A percentile compares a stretch with the other conserved stretches of the same genome.
Conservation (phyloP, 2,113 vertebrate species). For the Heptranchias perlo region DNA sequence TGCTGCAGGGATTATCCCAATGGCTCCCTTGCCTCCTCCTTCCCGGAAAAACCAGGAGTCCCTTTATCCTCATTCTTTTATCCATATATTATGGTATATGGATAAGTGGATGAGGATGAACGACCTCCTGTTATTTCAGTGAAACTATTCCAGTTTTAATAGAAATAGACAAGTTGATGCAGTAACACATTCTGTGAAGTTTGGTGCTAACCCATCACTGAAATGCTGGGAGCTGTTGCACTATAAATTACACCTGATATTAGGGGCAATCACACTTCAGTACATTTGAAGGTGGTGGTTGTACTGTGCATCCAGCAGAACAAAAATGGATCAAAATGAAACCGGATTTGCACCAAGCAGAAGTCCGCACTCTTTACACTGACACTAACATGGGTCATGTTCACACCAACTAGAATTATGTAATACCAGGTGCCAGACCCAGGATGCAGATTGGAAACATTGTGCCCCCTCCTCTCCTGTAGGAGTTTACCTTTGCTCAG, state of each 20-base stretch:
- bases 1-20: not conserved
- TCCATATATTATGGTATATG: not conserved
- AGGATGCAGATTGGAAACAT: not conserved
- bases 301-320: not conserved
- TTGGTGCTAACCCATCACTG: not conserved
- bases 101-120: not conserved
- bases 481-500: not conserved
- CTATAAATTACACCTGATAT: not conserved
- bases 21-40: not conserved
- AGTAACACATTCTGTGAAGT: not conserved
- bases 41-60: not conserved
- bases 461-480: not conserved
- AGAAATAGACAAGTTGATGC: not conserved
- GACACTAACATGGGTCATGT: not conserved
- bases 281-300: not conserved
- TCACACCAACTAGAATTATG: not conserved
- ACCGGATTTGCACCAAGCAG: not conserved
- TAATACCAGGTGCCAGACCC: not conserved
- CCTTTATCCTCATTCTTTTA: not conserved
- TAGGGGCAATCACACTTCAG: not conserved
- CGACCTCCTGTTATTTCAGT: not conserved
- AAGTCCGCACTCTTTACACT: not conserved
- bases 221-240: not conserved
- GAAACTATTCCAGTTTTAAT: not conserved
- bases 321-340: not conserved